Evolutionary conservation across 2,888 invertebrate species (phyloP), one percentile per base, ranked within the genome.

Genomic region (Spilosoma lubricipeda): DNA sequence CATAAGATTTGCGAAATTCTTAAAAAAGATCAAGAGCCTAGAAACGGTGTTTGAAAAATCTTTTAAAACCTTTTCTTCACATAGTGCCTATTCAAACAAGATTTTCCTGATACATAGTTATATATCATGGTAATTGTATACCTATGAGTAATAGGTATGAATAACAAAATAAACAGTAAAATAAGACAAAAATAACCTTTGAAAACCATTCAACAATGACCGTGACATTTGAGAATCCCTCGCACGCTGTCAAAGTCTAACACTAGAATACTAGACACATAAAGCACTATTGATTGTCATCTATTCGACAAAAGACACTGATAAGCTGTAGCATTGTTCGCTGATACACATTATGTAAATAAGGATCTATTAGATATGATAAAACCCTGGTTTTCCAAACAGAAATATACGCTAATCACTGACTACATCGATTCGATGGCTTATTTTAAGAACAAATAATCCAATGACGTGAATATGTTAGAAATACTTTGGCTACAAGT

Each of bases 401-500:
- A 69, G 23, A 56, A 70, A 63, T 63, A 27, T 11, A 70, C 42
- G 42, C 48, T 36, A 59, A 56, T 56, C 13, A 13, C 69, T 59
- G 30, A n/a, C 52, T 33, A 48, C 18, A 69, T 42, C 45, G 48
- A 48, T 45, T 45, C 48, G 15, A 23, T n/a, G 33, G 71, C n/a
- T 45, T 71, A 45, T 33, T 64, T 71, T 71, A 45, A 64, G 64
- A 45, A 64, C 65, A 33, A 56, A 56, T 56, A 56, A 56, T 56
- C 52, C n/a, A n/a, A n/a, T 56, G 52, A 56, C 52, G 52, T n/a
- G 23, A n/a, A 56, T 52, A 56, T 56, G 23, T 56, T 56, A n/a
- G 52, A 56, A 56, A 56, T n/a, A 56, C n/a, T 56, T 56, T 23
- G 52, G 11, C 52, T n/a, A 23, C 5, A n/a, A 56, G n/a, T n/a